Conservation (phyloP, 2,888 invertebrate genomes). For the Patella pellucida region DNA sequence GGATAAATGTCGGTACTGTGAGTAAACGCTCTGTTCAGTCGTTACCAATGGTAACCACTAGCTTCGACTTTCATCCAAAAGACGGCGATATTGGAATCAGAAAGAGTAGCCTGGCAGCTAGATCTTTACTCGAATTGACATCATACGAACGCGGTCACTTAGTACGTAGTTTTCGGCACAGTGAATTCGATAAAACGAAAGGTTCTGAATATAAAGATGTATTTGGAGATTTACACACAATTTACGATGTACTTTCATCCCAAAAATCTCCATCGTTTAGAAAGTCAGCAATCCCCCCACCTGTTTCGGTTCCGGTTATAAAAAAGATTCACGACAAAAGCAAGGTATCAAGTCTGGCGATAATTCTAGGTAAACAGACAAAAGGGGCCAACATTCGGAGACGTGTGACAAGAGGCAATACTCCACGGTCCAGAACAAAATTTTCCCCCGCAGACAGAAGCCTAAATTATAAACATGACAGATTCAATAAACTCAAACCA, state of each 20-base stretch:
- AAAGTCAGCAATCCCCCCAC: constrained; percentile 42
- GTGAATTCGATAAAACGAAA: constrained; percentile 48
- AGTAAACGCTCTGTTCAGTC: neutral
- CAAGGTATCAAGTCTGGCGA: constrained; percentile 53
- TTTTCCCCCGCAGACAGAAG: neutral
- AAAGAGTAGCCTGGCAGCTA: constrained; percentile 29
- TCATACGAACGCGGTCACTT: constrained; percentile 39
- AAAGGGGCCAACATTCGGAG: constrained; percentile 30
- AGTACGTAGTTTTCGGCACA: constrained; percentile 47
- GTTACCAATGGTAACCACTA: constrained; percentile 2
- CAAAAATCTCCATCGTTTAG: constrained; percentile 58
- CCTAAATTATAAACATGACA: no score
- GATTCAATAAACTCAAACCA: neutral
- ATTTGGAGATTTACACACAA: constrained; percentile 41
- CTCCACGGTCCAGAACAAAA: constrained; percentile 22
- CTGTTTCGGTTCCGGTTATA: constrained; percentile 29
- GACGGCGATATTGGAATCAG: constrained; percentile 1
- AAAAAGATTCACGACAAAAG: constrained; percentile 7
- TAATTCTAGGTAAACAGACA: constrained; percentile 50
- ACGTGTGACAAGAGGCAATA: constrained; percentile 19
- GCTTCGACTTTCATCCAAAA: constrained; percentile 1
- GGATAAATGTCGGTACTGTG: neutral
- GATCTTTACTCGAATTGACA: constrained; percentile 47
- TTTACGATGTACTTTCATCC: constrained; percentile 53
- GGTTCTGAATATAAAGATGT: constrained; percentile 39